Evolutionary conservation across 2,888 invertebrate genomes (phyloP).

Genomic region (Leptinotarsa juncta): DNA sequence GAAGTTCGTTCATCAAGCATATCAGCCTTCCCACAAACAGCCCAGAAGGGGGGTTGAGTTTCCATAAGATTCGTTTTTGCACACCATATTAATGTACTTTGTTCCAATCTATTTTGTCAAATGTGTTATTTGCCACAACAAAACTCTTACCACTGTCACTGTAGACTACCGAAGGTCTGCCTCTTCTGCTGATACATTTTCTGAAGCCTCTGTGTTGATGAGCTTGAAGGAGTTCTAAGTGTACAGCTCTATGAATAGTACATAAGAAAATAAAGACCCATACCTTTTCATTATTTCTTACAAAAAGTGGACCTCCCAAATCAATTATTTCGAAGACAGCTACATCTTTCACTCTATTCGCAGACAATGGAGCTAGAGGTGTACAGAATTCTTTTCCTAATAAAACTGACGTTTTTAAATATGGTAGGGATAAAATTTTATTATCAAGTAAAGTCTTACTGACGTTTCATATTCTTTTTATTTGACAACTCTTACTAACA

Average conservation of each 20-base stretch:
- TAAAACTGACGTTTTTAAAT: no score
- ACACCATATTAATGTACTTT: neutral
- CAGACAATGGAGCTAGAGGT: no score
- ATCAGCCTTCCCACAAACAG: no score
- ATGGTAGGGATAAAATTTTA: no score
- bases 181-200: neutral
- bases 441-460: no score
- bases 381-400: no score
- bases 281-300: neutral
- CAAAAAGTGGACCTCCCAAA: no score
- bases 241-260: neutral
- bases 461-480: no score
- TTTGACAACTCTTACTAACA: no score
- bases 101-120: neutral
- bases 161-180: neutral
- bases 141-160: neutral
- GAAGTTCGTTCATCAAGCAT: no score
- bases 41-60: neutral
- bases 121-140: neutral
- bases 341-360: no score
- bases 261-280: neutral
- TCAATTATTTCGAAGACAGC: no score
- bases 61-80: neutral
- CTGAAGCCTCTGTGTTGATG: neutral
- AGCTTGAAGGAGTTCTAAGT: neutral